Evolutionary conservation across 1,140 invertebrate species (phyloP).

Genomic region (Ephestia elutella): DNA sequence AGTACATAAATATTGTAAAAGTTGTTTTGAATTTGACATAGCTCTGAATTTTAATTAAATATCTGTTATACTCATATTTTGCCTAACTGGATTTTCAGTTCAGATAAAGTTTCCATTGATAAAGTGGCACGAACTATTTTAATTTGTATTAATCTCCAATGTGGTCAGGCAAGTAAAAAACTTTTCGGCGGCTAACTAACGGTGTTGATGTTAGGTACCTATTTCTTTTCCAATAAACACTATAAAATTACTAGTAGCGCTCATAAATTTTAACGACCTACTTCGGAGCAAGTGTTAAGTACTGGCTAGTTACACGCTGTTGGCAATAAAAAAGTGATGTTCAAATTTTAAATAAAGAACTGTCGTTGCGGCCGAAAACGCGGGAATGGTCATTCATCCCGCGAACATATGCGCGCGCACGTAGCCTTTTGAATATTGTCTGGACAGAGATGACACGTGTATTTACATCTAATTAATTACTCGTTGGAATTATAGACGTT

Average conservation of each 20-base stretch:
- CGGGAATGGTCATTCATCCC: conserved; percentile 61
- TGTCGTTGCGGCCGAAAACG: conserved; percentile 40
- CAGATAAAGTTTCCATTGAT: too few relatives aligned
- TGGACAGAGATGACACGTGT: conserved; percentile 44
- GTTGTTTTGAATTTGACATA: too few relatives aligned
- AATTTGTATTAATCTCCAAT: too few relatives aligned
- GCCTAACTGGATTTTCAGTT: too few relatives aligned
- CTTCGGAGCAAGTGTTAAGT: conserved; percentile 9
- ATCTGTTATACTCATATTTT: too few relatives aligned
- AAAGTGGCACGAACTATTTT: too few relatives aligned
- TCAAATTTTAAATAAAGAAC: conserved; percentile 46
- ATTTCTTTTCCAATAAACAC: conserved; percentile 4
- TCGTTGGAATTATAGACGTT: background rate
- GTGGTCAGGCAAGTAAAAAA: too few relatives aligned
- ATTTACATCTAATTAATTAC: conserved; percentile 23
- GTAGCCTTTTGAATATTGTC: conserved; percentile 23
- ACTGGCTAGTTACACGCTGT: conserved; percentile 11
- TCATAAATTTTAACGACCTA: conserved; percentile 10
- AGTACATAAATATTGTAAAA: too few relatives aligned
- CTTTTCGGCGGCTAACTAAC: background rate
- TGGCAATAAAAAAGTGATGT: conserved; percentile 28
- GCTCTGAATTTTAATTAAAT: too few relatives aligned
- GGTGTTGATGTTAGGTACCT: background rate
- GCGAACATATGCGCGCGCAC: conserved; percentile 51
- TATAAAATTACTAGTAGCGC: background rate